Conservation (phyloP, 2,113 vertebrate genomes). For the Sinocyclocheilus anshuiensis region DNA sequence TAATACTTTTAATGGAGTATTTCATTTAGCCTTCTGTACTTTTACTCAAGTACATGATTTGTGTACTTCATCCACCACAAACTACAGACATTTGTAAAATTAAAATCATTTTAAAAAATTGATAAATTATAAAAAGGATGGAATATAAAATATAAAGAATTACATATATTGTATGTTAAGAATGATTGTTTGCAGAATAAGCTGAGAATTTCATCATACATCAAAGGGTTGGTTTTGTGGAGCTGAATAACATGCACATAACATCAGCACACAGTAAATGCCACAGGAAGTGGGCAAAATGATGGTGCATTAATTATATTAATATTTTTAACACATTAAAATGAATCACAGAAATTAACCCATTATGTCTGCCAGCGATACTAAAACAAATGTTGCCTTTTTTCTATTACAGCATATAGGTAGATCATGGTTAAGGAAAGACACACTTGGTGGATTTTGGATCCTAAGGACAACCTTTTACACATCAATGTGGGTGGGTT, state of each 20-base stretch:
- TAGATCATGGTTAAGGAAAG: slow-evolving; percentile 84
- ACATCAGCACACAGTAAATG: background rate
- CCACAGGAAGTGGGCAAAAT: background rate
- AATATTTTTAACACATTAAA: background rate
- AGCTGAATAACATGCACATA: background rate
- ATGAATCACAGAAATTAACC: background rate
- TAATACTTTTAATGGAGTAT: too few species aligned
- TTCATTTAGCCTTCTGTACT: too few species aligned
- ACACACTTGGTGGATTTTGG: slow-evolving; percentile 75
- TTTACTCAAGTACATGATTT: too few species aligned
- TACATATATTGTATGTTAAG: background rate
- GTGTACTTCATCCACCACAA: too few species aligned
- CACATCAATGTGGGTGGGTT: slow-evolving; percentile 94
- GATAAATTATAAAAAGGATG: background rate
- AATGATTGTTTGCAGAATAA: background rate
- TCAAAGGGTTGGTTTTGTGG: background rate
- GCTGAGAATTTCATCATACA: background rate
- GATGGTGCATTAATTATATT: background rate
- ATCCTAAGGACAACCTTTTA: slow-evolving; percentile 81
- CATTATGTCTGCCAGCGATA: background rate
- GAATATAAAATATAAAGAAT: background rate
- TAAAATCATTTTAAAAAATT: too few species aligned
- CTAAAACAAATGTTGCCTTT: background rate
- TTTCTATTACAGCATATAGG: background rate
- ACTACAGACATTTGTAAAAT: too few species aligned